A percentile compares a stretch with the other conserved stretches of the same genome.
Conservation (phyloP, 2,113 vertebrate genomes). For the Podiceps cristatus region DNA sequence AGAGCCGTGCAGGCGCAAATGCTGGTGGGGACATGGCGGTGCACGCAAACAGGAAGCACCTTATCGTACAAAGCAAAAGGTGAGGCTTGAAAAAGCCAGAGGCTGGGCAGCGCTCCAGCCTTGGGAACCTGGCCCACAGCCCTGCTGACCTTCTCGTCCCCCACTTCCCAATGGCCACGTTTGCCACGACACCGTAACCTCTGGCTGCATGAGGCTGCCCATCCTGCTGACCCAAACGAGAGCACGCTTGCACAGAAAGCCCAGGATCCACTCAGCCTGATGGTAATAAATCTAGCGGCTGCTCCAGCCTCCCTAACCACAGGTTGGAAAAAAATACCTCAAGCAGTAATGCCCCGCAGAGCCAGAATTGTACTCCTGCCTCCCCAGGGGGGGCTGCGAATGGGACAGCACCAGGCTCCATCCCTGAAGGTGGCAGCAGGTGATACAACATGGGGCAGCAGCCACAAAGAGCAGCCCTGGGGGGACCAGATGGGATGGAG, state of each 20-base stretch:
- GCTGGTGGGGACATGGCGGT: fast-evolving
- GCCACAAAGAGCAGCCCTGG: neutral
- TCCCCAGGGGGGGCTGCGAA: neutral
- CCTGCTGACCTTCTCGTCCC: fast-evolving
- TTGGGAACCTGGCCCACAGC: neutral
- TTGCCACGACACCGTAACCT: neutral
- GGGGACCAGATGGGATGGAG: neutral
- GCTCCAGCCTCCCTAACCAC: neutral
- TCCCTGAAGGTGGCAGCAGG: neutral
- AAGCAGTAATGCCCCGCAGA: fast-evolving
- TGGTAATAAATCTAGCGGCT: neutral
- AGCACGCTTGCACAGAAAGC: neutral
- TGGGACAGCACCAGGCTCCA: fast-evolving
- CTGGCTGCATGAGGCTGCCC: neutral
- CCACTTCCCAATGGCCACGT: fast-evolving
- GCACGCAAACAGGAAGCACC: constrained; percentile 14
- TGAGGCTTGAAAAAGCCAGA: neutral
- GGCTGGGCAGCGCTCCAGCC: fast-evolving
- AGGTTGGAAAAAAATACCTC: neutral
- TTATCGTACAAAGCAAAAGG: neutral
- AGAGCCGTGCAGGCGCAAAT: neutral
- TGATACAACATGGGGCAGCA: neutral
- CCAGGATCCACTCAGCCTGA: neutral
- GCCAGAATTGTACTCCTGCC: neutral
- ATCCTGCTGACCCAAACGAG: neutral